A percentile compares a stretch with the other conserved stretches of the same genome.
Evolutionary conservation across 2,888 invertebrate species (phyloP).

Genomic region (Archips xylosteana): DNA sequence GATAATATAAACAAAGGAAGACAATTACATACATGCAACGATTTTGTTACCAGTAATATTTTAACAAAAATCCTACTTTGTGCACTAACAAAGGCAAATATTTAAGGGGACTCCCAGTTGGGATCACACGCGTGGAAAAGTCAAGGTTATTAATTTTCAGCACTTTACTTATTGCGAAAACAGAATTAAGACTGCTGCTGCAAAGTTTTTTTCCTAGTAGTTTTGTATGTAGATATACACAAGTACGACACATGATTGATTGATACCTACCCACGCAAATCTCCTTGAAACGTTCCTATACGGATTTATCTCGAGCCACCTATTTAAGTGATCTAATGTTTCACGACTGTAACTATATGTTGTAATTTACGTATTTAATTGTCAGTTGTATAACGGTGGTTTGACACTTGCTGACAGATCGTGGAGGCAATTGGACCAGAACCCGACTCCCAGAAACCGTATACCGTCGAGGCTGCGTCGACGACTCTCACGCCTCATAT

Average conservation of each 20-base stretch:
- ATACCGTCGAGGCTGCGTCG: constrained; percentile 57
- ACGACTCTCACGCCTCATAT: constrained; percentile 40
- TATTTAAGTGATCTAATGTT: too few species aligned
- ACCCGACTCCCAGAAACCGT: constrained; percentile 70
- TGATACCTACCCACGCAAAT: too few species aligned
- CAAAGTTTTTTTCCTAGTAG: not conserved
- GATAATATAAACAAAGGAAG: too few species aligned
- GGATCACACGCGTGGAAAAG: too few species aligned
- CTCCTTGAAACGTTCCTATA: not conserved
- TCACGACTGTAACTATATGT: constrained; percentile 15
- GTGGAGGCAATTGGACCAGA: constrained; percentile 59
- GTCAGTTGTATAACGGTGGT: constrained; percentile 58
- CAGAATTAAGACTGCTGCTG: too few species aligned
- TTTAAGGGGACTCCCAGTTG: too few species aligned
- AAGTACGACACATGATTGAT: not conserved
- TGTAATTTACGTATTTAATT: constrained; percentile 34
- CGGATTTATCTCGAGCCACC: not conserved
- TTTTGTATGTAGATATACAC: not conserved
- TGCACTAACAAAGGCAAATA: too few species aligned
- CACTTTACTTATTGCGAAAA: too few species aligned
- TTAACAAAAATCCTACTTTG: too few species aligned
- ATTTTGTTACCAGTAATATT: too few species aligned
- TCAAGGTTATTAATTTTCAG: too few species aligned
- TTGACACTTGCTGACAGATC: constrained; percentile 55
- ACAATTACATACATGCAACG: too few species aligned